phyloP scores from a whole-genome alignment of 2,797 vertebrate genomes.

The Malacoctenus gilli region DNA sequence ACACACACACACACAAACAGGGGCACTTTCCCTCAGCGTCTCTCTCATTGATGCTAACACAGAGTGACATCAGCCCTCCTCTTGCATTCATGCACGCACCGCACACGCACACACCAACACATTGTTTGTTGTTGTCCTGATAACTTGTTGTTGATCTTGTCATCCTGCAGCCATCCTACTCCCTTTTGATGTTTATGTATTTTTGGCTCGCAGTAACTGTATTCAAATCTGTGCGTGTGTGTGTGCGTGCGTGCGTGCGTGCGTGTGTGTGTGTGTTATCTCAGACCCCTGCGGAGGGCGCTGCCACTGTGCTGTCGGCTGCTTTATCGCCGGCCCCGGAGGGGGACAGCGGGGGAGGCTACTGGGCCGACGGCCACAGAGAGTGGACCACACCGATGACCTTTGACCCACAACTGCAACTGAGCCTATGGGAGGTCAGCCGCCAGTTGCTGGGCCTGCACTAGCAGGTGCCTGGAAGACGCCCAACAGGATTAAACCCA shows the following conservation, averaged over 20 bases:
- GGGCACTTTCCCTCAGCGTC: conserved; percentile 26
- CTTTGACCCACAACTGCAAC: conserved; percentile 82
- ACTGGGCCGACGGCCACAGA: conserved; percentile 83
- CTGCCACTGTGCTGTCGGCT: conserved; percentile 81
- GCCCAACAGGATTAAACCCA: conserved; percentile 25
- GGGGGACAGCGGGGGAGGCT: conserved; percentile 81
- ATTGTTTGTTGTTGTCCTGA: conserved; percentile 30
- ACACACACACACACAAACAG: conserved; percentile 8
- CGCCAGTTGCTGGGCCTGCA: conserved; percentile 75
- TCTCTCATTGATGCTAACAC: conserved; percentile 49
- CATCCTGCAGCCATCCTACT: conserved; percentile 20
- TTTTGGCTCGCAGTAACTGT: conserved; percentile 1
- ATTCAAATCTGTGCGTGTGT: conserved; percentile 1
- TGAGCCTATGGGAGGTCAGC: conserved; percentile 84
- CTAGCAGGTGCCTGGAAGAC: conserved; percentile 39
- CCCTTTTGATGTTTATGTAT: conserved; percentile 21
- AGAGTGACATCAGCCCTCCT: conserved; percentile 47
- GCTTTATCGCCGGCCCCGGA: conserved; percentile 82
- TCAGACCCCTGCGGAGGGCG: conserved; percentile 87
- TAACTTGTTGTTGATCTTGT: conserved; percentile 56
- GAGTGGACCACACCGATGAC: conserved; percentile 74
- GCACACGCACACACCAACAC: conserved; percentile 11
- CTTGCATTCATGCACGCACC: conserved; percentile 38
- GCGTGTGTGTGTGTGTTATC: conserved; percentile 13
- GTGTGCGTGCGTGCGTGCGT: conserved; percentile 6